Percentiles rank a stretch among this genome's conserved stretches.
These are phyloP conservation scores for Acanthisitta chloris DNA, from an alignment of 2,113 vertebrate genomes.

Conservation along the genomic window DNA sequence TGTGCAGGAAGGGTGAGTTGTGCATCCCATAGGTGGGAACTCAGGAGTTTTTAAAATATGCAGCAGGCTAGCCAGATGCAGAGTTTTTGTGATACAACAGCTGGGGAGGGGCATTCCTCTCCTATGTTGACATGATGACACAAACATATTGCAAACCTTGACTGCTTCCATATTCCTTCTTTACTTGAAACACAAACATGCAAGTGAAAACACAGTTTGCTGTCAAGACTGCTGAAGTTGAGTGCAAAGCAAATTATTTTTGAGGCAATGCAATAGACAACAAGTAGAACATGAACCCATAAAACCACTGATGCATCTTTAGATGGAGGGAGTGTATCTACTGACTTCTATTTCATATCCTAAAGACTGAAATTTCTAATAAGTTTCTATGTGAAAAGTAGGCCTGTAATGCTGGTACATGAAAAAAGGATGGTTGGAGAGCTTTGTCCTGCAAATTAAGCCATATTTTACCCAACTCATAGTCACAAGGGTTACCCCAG, in stretches of 20 bases:
- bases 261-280: neutral
- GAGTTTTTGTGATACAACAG: neutral
- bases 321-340: neutral
- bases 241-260: neutral
- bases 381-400: conserved; percentile 23
- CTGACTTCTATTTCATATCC: neutral
- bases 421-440: neutral
- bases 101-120: neutral
- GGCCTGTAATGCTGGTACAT: neutral
- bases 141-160: neutral
- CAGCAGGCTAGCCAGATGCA: neutral
- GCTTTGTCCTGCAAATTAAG: neutral
- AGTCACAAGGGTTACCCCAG: neutral
- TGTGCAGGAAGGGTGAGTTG: neutral
- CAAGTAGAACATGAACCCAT: neutral
- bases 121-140: neutral
- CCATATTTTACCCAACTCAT: neutral
- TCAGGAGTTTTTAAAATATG: neutral
- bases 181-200: neutral
- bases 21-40: neutral
- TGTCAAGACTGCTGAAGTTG: neutral
- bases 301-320: neutral
- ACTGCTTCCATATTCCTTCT: neutral
- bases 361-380: neutral
- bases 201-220: neutral